Base-by-base conservation (phyloP, 2,888 invertebrate genomes). In the Chesias legatella region DNA sequence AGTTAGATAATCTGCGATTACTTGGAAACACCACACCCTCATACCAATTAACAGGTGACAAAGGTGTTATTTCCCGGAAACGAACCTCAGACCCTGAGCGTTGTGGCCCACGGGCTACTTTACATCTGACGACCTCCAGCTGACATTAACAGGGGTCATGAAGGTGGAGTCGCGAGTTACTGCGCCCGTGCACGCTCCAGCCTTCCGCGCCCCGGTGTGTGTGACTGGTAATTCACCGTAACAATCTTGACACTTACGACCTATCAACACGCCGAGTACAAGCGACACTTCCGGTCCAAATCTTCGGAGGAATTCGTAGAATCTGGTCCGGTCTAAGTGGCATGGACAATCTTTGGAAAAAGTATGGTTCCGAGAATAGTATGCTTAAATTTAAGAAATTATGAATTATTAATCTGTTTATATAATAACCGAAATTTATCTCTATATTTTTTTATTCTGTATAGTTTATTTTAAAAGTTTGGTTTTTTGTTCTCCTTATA, bases 31-130 rank as follows among this genome's bases (percentile, higher is more conserved):
- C 28, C 54, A 23, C 24, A 48, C 43, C 52, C 48, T 44, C 26
- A 52, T 48, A 54, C 60, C 56, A 58, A 66, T 64, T 60, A 63
- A 60, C 59, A 51, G 43, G 50, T 46, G 53, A 27, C 17, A 52
- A 49, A 63, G 60, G 71, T 71, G 70, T 59, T 53, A 73, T 60
- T 73, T 79, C 74, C 74, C 62, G 77, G 78, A 79, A 74, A 63
- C 63, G 33, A 33, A 3, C 5, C 13, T 67, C 58, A 63, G 55
- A 55, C 37, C 27, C 35, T 22, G 48, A 60, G 54, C 53, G 51
- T 39, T 49, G 57, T 51, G 58, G 52, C 56, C 53, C 53, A 60
- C 51, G 60, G 57, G 61, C 62, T 64, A 67, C 64, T 74, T 69
- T 65, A 69, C 67, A 67, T 70, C 60, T 54, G 44, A 39, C 56